These are phyloP conservation scores for Agrotis segetum DNA, from an alignment of 2,888 invertebrate genomes.

Conservation along the genomic window DNA sequence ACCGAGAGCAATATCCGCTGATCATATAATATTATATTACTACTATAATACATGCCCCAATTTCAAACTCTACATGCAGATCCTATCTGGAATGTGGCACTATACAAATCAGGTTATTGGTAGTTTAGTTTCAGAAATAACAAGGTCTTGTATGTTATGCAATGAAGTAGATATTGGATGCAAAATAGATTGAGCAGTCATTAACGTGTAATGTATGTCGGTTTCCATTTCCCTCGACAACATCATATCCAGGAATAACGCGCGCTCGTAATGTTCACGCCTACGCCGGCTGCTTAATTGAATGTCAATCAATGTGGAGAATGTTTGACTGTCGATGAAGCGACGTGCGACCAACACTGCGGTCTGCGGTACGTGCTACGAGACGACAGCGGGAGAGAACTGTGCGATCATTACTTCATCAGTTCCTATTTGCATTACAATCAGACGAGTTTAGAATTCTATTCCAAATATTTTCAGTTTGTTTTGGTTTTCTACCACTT, in stretches of 20 bases:
- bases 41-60: slow-evolving; percentile 10
- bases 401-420: not conserved
- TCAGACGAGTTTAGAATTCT: slow-evolving; percentile 4
- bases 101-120: slow-evolving; percentile 3
- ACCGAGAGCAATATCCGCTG: slow-evolving; percentile 24
- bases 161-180: not conserved
- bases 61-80: slow-evolving; percentile 11
- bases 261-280: slow-evolving; percentile 35
- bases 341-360: not conserved
- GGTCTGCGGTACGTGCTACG: slow-evolving; percentile 11
- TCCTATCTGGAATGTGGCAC: slow-evolving; percentile 3
- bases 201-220: slow-evolving; percentile 14
- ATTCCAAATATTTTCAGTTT: slow-evolving; percentile 1
- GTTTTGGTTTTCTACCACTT: slow-evolving; percentile 14
- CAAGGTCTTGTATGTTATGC: not conserved
- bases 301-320: slow-evolving; percentile 56
- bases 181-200: slow-evolving; percentile 14
- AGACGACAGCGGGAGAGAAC: not conserved
- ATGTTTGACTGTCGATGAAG: slow-evolving; percentile 36
- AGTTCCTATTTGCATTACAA: not conserved
- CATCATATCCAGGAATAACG: slow-evolving; percentile 46
- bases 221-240: slow-evolving; percentile 32
- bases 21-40: slow-evolving; percentile 28
- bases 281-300: slow-evolving; percentile 53
- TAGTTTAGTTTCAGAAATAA: slow-evolving; percentile 11